Evolutionary conservation across 2,113 vertebrate species (phyloP).

Genomic region (Sylvia atricapilla): DNA sequence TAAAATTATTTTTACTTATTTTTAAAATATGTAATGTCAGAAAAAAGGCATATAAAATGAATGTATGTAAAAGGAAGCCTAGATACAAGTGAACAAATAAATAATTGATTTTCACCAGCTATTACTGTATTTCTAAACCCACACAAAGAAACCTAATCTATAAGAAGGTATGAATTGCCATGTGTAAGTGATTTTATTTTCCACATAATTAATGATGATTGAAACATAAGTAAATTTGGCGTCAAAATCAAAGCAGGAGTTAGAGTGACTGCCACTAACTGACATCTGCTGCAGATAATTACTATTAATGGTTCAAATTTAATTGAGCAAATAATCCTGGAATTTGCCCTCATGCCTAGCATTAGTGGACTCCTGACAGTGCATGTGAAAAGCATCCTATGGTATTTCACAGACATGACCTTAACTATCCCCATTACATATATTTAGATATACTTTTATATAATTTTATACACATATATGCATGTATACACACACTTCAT

Average conservation of each 20-base stretch:
- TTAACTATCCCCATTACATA: constrained; percentile 70
- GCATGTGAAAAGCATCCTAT: constrained; percentile 60
- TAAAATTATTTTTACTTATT: constrained; percentile 79
- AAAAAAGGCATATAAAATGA: constrained; percentile 85
- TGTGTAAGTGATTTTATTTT: constrained; percentile 63
- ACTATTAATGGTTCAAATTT: constrained; percentile 26
- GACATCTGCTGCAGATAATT: constrained; percentile 36
- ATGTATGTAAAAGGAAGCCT: constrained; percentile 75
- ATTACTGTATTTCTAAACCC: constrained; percentile 60
- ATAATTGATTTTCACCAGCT: constrained; percentile 75
- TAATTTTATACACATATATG: constrained; percentile 76
- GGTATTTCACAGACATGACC: constrained; percentile 71
- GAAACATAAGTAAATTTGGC: constrained; percentile 54
- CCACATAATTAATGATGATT: constrained; percentile 68
- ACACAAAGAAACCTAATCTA: constrained; percentile 51
- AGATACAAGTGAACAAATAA: constrained; percentile 76
- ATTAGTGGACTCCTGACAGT: constrained; percentile 53
- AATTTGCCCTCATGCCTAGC: constrained; percentile 41
- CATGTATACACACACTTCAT: constrained; percentile 75
- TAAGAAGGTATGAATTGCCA: constrained; percentile 51
- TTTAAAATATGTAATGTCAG: constrained; percentile 77
- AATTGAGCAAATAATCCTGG: constrained; percentile 47
- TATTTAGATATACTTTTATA: constrained; percentile 74
- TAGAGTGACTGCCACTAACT: constrained; percentile 51
- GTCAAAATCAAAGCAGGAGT: constrained; percentile 66